These are phyloP conservation scores for Drosophila affinis DNA, from an alignment of 2,888 invertebrate genomes.

Conservation along the genomic window DNA sequence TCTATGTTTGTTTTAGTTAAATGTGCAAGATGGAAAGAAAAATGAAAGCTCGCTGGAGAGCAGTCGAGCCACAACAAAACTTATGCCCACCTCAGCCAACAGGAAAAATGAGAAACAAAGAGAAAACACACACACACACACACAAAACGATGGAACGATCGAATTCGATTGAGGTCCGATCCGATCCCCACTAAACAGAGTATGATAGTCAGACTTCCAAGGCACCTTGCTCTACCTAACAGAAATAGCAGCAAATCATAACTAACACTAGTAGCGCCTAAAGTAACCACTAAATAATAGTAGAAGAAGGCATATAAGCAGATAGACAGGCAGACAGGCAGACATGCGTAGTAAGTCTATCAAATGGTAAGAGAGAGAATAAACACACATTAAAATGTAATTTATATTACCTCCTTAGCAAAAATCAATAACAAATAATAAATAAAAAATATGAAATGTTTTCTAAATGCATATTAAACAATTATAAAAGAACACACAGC, in stretches of 20 bases:
- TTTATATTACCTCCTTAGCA: constrained; percentile 82
- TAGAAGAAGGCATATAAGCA: constrained; percentile 28
- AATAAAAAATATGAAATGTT: constrained; percentile 21
- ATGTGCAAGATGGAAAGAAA: constrained; percentile 58
- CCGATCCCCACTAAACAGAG: constrained; percentile 29
- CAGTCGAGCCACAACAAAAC: constrained; percentile 52
- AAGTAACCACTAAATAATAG: constrained; percentile 29
- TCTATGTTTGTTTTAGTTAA: constrained; percentile 74
- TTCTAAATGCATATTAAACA: constrained; percentile 52
- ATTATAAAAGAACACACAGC: constrained; percentile 38
- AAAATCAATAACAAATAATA: constrained; percentile 72
- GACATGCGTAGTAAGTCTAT: constrained; percentile 37
- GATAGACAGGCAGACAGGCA: constrained; percentile 20
- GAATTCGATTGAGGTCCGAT: constrained; percentile 36
- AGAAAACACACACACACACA: constrained; percentile 8
- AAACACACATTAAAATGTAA: constrained; percentile 68
- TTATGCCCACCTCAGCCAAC: constrained; percentile 80
- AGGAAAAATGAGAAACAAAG: constrained; percentile 53
- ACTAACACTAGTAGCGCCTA: constrained; percentile 43
- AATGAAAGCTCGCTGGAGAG: constrained; percentile 26
- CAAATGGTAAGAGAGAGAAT: constrained; percentile 32
- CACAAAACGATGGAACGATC: constrained; percentile 28
- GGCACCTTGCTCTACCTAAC: constrained; percentile 40
- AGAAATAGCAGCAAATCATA: constrained; percentile 55
- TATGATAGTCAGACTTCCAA: constrained; percentile 66